Evolutionary conservation across 2,797 vertebrate species (phyloP).

Genomic region (Coregonus suidteri): DNA sequence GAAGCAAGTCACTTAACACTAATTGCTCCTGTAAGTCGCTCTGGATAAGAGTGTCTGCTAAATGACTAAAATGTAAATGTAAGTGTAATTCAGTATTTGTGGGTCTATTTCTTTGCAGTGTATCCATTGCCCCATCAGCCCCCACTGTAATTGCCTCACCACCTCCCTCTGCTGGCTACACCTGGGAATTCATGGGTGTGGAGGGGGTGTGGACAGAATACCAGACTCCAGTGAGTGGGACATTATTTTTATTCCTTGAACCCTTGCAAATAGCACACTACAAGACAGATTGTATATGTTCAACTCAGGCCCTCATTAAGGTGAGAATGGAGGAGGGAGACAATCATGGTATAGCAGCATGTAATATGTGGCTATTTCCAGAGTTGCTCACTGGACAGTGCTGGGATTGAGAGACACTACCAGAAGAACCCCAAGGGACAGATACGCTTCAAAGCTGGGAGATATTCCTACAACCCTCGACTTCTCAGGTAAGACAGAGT

Average conservation of each 20-base stretch:
- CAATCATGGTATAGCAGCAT: too few relatives aligned
- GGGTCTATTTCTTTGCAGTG: conserved; percentile 21
- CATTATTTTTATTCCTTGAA: too few relatives aligned
- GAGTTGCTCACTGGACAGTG: conserved; percentile 61
- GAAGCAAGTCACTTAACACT: neutral
- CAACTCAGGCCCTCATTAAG: too few relatives aligned
- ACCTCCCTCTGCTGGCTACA: neutral
- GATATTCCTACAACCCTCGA: conserved; percentile 56
- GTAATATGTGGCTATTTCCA: conserved; percentile 31
- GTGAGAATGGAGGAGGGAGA: too few relatives aligned
- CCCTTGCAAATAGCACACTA: too few relatives aligned
- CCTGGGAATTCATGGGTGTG: too few relatives aligned
- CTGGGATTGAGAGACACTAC: conserved; percentile 61
- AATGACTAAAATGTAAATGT: too few relatives aligned
- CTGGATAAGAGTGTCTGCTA: too few relatives aligned
- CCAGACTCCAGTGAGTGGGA: conserved; percentile 51
- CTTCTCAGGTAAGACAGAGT: conserved; percentile 55
- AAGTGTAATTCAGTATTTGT: neutral
- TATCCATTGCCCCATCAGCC: conserved; percentile 1
- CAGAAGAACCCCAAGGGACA: conserved; percentile 56
- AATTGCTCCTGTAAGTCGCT: too few relatives aligned
- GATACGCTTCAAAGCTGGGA: conserved; percentile 47
- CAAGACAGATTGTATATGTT: too few relatives aligned
- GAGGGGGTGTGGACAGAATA: conserved; percentile 63
- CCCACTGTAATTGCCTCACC: neutral